Percentiles rank a stretch among this genome's conserved stretches.
Evolutionary conservation across 2,113 vertebrate genomes (phyloP).

Genomic region (Herpailurus yagouaroundi): DNA sequence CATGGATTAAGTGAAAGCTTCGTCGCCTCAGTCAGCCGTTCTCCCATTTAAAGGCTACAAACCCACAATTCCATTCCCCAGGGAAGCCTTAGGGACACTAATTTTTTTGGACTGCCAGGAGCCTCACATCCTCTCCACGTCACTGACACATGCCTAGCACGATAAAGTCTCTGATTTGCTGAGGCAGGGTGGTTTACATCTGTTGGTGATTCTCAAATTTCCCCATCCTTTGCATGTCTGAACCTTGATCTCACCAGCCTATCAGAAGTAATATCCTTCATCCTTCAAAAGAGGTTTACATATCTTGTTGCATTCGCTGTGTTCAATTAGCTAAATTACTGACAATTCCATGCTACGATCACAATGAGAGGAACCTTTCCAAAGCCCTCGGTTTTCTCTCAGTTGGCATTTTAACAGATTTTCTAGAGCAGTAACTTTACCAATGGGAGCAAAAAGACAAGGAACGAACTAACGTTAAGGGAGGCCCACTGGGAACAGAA

Average conservation of each 20-base stretch:
- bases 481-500: background rate
- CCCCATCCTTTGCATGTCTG: background rate
- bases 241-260: background rate
- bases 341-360: background rate
- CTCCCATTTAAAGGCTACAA: background rate
- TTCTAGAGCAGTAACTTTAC: background rate
- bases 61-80: background rate
- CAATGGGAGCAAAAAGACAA: background rate
- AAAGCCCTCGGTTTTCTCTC: background rate
- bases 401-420: slow-evolving; percentile 5
- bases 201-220: background rate
- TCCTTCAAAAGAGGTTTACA: background rate
- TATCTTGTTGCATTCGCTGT: background rate
- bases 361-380: background rate
- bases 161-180: background rate
- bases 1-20: background rate
- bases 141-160: background rate
- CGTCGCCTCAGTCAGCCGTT: background rate
- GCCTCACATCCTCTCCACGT: background rate
- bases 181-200: background rate
- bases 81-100: background rate
- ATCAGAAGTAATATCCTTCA: background rate
- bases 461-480: background rate
- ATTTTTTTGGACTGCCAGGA: background rate
- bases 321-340: slow-evolving; percentile 28